Base-by-base conservation (phyloP, 2,113 vertebrate genomes). In the Sebastes schlegelii region DNA sequence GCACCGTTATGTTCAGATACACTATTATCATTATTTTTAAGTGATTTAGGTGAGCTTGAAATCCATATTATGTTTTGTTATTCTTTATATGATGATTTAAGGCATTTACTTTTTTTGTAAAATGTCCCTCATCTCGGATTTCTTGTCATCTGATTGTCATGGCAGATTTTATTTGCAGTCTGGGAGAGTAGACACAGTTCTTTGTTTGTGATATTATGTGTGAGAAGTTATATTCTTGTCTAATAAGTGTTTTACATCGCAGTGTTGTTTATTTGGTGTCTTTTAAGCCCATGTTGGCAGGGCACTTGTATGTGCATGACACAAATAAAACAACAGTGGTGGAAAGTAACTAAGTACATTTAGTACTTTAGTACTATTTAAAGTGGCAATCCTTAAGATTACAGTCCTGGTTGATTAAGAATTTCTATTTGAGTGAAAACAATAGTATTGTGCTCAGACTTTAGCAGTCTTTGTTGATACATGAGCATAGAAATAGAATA, bases 171-270 rank as follows among this genome's bases (percentile, higher is more conserved):
- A 52, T 63, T 66, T 67, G 69, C n/a, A 51, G 48, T 13, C 61
- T 14, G 4, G 3, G 26, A 80, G 48, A 46, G 65, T 7, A 48
- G 16, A 65, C 61, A 11, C 1, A 16, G 12, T 46, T 57, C 26
- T 67, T 68, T 68, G 43, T 61, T 51, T 81, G 51, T 80, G 63
- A 86, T 77, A 65, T 68, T 26, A 34, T 71, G 23, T 55, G 63
- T 54, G 40, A 64, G 21, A 34, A 51, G 43, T 64, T 34, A 12
- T 45, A 7, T 54, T 65, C 63, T 19, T 66, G 49, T 63, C 58
- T 52, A 40, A 42, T 58, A 40, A 75, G 60, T 45, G 51, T 66
- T 77, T 26, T 26, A 21, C 14, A 17, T 21, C n/a, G 40, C 63
- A 66, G n/a, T 42, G n/a, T 26, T 26, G 1, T 42, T 13, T n/a